Base-by-base conservation (phyloP, 2,888 invertebrate species). In the Lamellibrachia columna region DNA sequence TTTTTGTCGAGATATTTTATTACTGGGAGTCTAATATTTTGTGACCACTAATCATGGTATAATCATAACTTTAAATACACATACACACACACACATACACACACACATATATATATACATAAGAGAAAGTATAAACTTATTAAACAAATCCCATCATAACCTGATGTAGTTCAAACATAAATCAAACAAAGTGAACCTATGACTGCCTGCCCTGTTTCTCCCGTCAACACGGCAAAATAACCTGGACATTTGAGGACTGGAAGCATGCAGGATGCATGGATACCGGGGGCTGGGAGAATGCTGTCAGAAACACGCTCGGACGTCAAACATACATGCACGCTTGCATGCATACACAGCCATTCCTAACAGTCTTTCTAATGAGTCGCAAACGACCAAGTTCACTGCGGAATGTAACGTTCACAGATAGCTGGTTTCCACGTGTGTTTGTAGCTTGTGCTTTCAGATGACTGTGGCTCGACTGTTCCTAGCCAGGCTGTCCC, bases 131-230 rank as follows among this genome's bases (percentile, higher is more conserved):
- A 75, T 75, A 75, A 75, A 75, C 75, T 75, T 75, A 75, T 75
- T 75, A 75, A 75, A 75, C 75, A 75, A 75, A 75, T 75, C 75
- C 75, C 75, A 75, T 75, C 75, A 75, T 75, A 75, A 75, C 15
- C 22, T 75, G 75, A 75, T 75, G 75, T 75, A 75, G 75, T 75
- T 75, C 75, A 75, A 75, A 75, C 75, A 75, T 75, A 75, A 75
- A 75, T 75, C 75, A 75, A 75, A 75, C 75, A 75, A 75, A 22
- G 75, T 75, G 75, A 75, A 75, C 15, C 75, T 75, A 75, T 75
- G 75, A 75, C 75, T n/a, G 6, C 75, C 75, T 75, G 55, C 55
- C 55, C 75, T n/a, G 22, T 75, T 75, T 22, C 75, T 22, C n/a
- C 75, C 75, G n/a, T 6, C 22, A 6, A 75, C 6, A 15, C 15